phyloP scores from a whole-genome alignment of 2,113 vertebrate genomes.

The Sterrhoptilus dennistouni region DNA sequence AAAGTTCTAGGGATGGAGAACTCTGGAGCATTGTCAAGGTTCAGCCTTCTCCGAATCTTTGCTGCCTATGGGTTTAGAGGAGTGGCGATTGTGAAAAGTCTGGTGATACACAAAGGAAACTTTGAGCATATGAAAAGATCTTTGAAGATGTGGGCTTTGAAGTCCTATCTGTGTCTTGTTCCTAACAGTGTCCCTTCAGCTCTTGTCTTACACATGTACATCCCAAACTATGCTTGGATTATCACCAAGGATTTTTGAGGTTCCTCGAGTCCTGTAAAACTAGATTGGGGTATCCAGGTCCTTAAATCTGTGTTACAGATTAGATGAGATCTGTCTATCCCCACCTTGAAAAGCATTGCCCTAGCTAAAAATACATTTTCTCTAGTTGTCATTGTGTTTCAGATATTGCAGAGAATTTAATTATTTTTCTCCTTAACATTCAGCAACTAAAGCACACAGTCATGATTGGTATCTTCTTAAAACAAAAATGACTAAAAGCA shows the following conservation, averaged over 20 bases:
- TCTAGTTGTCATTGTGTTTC: not conserved
- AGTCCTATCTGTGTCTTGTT: not conserved
- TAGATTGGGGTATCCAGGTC: not conserved
- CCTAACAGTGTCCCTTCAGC: not conserved
- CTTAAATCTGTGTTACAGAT: not conserved
- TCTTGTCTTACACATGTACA: not conserved
- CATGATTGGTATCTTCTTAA: not conserved
- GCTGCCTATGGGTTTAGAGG: not conserved
- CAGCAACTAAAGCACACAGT: not conserved
- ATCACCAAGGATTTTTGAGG: not conserved
- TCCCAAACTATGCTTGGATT: not conserved
- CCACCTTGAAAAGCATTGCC: not conserved
- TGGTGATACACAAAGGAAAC: not conserved
- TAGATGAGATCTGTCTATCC: not conserved
- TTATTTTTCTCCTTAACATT: not conserved
- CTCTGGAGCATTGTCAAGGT: not conserved
- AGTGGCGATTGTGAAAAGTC: not conserved
- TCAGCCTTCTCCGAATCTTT: not conserved
- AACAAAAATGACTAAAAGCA: slow-evolving; percentile 10
- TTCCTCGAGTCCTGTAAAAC: not conserved
- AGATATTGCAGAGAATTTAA: not conserved
- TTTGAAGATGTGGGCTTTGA: not conserved
- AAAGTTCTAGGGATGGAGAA: not conserved
- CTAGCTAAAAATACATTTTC: not conserved
- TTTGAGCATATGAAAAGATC: not conserved